Conservation (phyloP, 2,113 vertebrate genomes). For the Silurus meridionalis region DNA sequence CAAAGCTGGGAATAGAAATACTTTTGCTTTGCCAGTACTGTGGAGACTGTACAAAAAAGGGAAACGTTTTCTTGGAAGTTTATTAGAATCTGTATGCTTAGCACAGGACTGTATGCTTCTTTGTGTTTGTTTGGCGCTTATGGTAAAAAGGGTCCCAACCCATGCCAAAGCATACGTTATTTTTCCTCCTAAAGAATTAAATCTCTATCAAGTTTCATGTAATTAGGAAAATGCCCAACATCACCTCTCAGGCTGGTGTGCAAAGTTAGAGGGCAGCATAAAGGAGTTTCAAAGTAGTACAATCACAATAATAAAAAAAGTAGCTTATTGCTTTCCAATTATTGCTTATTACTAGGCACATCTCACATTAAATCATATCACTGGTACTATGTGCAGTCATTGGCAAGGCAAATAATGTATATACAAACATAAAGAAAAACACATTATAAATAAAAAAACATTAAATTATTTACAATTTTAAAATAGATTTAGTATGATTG, state of each 20-base stretch:
- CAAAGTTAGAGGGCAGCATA: slow-evolving; percentile 10
- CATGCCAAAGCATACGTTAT: neutral
- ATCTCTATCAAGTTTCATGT: neutral
- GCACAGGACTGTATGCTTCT: neutral
- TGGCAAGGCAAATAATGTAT: slow-evolving; percentile 33
- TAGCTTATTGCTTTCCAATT: slow-evolving; percentile 44
- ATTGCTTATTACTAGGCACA: slow-evolving; percentile 46
- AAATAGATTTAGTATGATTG: slow-evolving; percentile 27
- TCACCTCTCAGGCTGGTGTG: slow-evolving; percentile 7
- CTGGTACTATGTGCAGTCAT: slow-evolving; percentile 38
- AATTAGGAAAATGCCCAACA: neutral
- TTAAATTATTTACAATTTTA: slow-evolving; percentile 18
- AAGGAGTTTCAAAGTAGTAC: slow-evolving; percentile 16
- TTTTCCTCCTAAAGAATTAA: neutral
- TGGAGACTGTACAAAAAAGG: slow-evolving; percentile 21
- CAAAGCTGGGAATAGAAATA: slow-evolving; percentile 21
- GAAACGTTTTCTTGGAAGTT: neutral
- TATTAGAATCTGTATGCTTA: neutral
- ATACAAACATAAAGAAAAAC: slow-evolving; percentile 30
- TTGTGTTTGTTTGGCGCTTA: slow-evolving; percentile 5
- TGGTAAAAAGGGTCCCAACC: neutral
- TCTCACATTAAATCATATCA: slow-evolving; percentile 34
- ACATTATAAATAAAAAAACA: slow-evolving; percentile 24
- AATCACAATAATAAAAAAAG: neutral
- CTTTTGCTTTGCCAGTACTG: slow-evolving; percentile 11